Conservation (phyloP, 2,113 vertebrate genomes). For the Rhinogobius similis region DNA sequence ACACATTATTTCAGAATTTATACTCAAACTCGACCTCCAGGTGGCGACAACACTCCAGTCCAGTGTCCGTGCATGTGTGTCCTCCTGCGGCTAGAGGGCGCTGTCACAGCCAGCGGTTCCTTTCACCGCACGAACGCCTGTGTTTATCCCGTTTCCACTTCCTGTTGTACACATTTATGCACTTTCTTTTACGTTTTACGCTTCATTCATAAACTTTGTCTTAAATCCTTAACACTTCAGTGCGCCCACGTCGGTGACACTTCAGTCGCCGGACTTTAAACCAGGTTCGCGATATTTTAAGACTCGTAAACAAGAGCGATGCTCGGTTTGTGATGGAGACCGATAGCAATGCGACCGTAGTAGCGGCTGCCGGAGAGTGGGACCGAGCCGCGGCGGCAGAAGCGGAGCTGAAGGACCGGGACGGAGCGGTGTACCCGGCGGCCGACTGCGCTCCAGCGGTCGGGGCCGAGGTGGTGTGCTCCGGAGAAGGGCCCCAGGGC, state of each 20-base stretch:
- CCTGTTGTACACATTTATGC: background rate
- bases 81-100: background rate
- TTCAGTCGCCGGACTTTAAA: background rate
- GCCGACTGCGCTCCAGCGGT: slow-evolving; percentile 31
- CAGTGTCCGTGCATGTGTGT: background rate
- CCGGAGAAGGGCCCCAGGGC: background rate
- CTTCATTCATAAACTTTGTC: background rate
- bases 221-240: background rate
- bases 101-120: background rate
- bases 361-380: background rate
- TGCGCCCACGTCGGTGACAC: background rate
- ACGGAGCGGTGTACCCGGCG: background rate
- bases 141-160: slow-evolving; percentile 7
- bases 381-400: background rate
- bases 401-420: background rate
- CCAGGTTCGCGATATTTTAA: background rate
- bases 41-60: background rate
- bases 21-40: background rate
- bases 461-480: slow-evolving; percentile 60
- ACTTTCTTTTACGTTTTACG: background rate
- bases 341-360: background rate
- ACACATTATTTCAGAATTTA: too few species aligned
- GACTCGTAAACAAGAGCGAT: background rate
- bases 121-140: background rate
- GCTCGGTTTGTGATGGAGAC: slow-evolving; percentile 7